Base-by-base conservation (phyloP, 1,140 invertebrate genomes). In the Oncopodura yosiiana region DNA sequence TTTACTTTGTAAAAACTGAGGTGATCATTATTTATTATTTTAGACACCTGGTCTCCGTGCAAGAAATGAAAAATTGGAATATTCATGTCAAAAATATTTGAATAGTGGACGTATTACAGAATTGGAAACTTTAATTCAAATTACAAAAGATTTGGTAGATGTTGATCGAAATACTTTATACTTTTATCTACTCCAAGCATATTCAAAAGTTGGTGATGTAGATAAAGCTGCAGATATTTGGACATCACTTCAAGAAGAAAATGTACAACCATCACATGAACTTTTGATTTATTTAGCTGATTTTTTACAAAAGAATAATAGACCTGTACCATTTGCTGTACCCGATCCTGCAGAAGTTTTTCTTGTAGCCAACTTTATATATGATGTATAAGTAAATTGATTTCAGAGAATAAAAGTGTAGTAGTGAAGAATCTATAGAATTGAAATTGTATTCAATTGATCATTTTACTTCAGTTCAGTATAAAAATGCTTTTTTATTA, bases 221-320 rank as follows among this genome's bases (percentile, higher is more conserved):
- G 77, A 86, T 19, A 84, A 85, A 69, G 84, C 84, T 1, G 62
- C 86, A 9, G 77, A 78, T 6, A 68, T 90, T 6, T 86, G 83
- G 83, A 84, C 81, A 0, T 70, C 82, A 65, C 80, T 89, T 71
- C 86, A 90, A 71, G 86, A 90, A 69, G 84, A 90, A 65, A 77
- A 81, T 55, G 70, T 86, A 46, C 68, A 78, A 27, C 81, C 86
- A 1, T 79, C 76, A 21, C 76, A 81, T 48, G 64, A 77, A 16
- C 87, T 90, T 66, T 71, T 90, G 0, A 61, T 66, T 6, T 73
- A 72, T 24, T 70, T 92, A 6, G 81, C 77, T 0, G 72, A 77
- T 19, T 78, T 84, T 65, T 71, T 90, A 11, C 71, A 77, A 62
- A 71, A 73, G 21, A 78, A 84, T 58, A 76, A 80, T 27, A 69